Base-by-base conservation (phyloP, 2,797 vertebrate species). In the Rousettus madagascariensis region DNA sequence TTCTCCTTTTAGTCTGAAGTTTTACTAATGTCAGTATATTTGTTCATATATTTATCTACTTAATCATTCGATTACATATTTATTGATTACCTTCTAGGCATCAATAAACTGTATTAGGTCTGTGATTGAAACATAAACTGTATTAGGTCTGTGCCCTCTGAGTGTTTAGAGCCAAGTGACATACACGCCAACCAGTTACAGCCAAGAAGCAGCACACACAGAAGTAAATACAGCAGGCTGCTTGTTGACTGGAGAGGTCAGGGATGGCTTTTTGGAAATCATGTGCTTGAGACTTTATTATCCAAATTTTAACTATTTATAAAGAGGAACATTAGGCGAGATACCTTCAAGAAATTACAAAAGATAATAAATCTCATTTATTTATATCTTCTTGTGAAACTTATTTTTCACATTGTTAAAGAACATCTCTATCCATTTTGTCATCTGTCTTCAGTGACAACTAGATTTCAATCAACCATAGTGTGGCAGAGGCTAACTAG, bases 341-440 rank as follows among this genome's bases (percentile, higher is more conserved):
- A 63, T 49, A 53, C 8, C 8, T 79, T 94, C 83, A 36, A 84
- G 20, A 94, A 91, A 93, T 66, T 86, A 20, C 15, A 68, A 74
- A 82, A 79, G 55, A 82, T 12, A 85, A 8, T 49, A 86, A 90
- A 38, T 61, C 8, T 63, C 26, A 72, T 38, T 75, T 72, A 89
- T 66, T 65, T 86, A 55, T 82, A 72, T 77, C 33, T 88, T 93
- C 46, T 85, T 88, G 26, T 57, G 69, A 94, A 90, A 68, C 41
- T 82, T 30, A 63, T 43, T 72, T 83, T 91, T 91, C 55, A 93
- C 55, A 51, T 84, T 30, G 74, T 51, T 74, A 69, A 90, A 77
- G 55, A 78, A 75, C 4, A 26, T 2, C 3, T 86, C 57, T 68
- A 90, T 69, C 49, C 38, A 89, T 83, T 82, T 43, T 72, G 79